A percentile compares a stretch with the other conserved stretches of the same genome.
Conservation (phyloP, 2,113 vertebrate species). For the Cathartes aura region DNA sequence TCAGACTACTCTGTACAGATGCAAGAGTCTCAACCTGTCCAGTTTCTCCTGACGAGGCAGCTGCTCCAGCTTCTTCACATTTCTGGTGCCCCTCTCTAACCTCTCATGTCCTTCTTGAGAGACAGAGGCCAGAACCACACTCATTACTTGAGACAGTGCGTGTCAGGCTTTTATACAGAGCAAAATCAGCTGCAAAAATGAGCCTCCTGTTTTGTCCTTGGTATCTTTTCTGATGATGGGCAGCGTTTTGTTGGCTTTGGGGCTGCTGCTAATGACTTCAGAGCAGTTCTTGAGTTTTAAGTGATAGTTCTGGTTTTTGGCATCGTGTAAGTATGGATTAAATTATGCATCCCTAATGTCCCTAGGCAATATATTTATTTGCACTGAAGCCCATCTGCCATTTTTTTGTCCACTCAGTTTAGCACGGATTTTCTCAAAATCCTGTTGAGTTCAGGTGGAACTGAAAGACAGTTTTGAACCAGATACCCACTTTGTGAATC, state of each 20-base stretch:
- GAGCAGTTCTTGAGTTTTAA: not conserved
- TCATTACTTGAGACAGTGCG: not conserved
- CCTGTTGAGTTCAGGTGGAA: not conserved
- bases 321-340: not conserved
- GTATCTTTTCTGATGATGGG: not conserved
- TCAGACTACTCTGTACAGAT: not conserved
- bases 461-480: constrained; percentile 19
- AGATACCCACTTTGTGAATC: constrained; percentile 3
- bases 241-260: not conserved
- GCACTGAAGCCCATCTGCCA: not conserved
- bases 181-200: not conserved
- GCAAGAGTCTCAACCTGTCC: not conserved
- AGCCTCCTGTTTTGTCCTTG: not conserved
- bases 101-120: not conserved
- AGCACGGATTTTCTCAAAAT: not conserved
- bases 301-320: not conserved
- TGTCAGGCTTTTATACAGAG: not conserved
- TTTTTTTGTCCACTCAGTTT: not conserved
- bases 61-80: not conserved
- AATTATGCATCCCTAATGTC: not conserved
- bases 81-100: not conserved
- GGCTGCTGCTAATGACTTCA: not conserved
- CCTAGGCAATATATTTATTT: not conserved
- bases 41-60: not conserved
- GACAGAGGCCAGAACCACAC: not conserved